Evolutionary conservation across 2,797 vertebrate species (phyloP).

Genomic region (Sebastes itinus): DNA sequence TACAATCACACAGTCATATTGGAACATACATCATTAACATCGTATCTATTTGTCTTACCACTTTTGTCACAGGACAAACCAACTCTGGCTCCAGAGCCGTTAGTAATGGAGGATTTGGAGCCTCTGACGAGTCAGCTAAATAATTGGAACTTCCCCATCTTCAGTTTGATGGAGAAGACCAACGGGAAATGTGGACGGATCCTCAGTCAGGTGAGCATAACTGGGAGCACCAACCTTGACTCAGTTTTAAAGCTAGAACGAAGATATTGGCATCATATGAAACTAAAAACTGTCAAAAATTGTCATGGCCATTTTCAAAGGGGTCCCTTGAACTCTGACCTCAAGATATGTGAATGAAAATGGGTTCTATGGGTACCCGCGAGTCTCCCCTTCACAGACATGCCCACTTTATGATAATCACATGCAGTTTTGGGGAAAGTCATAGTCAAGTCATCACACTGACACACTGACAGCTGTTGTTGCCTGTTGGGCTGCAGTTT

Average conservation of each 20-base stretch:
- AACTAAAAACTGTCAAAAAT: not conserved
- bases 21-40: not conserved
- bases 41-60: not conserved
- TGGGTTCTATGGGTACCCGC: too few species aligned
- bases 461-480: too few species aligned
- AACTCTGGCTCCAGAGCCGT: slow-evolving; percentile 91
- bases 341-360: too few species aligned
- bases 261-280: not conserved
- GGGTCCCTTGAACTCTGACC: too few species aligned
- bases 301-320: too few species aligned
- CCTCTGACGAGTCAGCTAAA: slow-evolving; percentile 92
- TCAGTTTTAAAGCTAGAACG: too few species aligned
- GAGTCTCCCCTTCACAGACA: too few species aligned
- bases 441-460: too few species aligned
- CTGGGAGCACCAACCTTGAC: not conserved
- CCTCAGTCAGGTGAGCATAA: slow-evolving; percentile 93
- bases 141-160: slow-evolving; percentile 99
- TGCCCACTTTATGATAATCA: too few species aligned
- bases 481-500: too few species aligned
- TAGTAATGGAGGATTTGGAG: slow-evolving; percentile 94
- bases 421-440: too few species aligned
- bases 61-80: slow-evolving; percentile 86
- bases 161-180: slow-evolving; percentile 94
- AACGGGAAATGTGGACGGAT: slow-evolving; percentile 92
- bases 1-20: not conserved